Percentiles rank a stretch among this genome's conserved stretches.
Evolutionary conservation across 92 coral and sea anemone species (phyloP).

Genomic region (Siderastrea radians): DNA sequence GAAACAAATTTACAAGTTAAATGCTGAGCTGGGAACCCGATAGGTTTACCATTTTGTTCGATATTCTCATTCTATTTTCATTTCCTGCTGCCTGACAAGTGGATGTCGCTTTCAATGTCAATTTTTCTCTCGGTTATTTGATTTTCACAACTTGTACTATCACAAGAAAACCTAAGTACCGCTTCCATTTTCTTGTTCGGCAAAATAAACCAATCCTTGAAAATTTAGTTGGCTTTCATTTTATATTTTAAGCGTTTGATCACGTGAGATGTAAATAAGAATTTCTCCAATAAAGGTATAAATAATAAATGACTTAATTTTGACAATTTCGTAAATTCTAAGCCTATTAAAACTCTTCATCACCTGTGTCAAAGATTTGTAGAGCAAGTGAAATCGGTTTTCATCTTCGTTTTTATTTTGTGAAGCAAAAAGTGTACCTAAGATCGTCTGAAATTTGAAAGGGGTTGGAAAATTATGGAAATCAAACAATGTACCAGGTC

Average conservation of each 20-base stretch:
- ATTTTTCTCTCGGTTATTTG: not conserved
- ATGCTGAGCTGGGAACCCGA: not conserved
- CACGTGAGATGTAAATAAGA: not conserved
- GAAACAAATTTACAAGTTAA: slow-evolving; percentile 13
- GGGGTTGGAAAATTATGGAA: not conserved
- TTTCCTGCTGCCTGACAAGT: slow-evolving; percentile 28
- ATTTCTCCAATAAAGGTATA: not conserved
- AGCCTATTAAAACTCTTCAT: not conserved
- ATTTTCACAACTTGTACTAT: not conserved
- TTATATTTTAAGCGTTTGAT: not conserved
- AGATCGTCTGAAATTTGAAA: not conserved
- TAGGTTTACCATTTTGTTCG: slow-evolving; percentile 11
- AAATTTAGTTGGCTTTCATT: not conserved
- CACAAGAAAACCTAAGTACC: not conserved
- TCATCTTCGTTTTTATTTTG: not conserved
- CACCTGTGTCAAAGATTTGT: not conserved
- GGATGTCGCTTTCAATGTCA: slow-evolving; percentile 11
- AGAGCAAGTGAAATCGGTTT: not conserved
- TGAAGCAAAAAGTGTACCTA: not conserved
- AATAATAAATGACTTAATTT: slow-evolving; percentile 32
- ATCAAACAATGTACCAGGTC: not conserved
- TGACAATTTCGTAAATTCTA: not conserved
- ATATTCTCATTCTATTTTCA: slow-evolving; percentile 11
- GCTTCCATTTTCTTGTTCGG: not conserved
- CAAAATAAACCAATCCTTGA: not conserved